Percentiles rank a stretch among this genome's conserved stretches.
Conservation (phyloP, 2,797 vertebrate genomes). For the Gambusia yucatana region DNA sequence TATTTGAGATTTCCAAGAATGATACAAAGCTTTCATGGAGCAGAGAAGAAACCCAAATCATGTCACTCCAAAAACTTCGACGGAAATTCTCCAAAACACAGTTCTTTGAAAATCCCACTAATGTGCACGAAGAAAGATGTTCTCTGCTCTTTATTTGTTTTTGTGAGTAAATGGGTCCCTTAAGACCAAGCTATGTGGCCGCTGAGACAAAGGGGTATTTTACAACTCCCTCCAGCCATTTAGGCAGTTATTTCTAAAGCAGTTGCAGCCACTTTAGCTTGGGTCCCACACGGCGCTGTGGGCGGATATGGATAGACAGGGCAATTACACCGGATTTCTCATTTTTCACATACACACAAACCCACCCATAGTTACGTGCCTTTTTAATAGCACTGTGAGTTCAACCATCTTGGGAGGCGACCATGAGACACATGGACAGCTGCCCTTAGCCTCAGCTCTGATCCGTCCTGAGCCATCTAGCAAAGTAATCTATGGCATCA, state of each 20-base stretch:
- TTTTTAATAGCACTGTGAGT: conserved; percentile 58
- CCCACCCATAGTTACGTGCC: conserved; percentile 26
- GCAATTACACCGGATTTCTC: conserved; percentile 70
- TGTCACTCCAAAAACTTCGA: conserved; percentile 43
- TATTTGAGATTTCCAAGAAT: conserved; percentile 53
- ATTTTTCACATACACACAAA: conserved; percentile 33
- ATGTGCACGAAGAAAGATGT: conserved; percentile 58
- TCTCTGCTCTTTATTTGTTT: conserved; percentile 64
- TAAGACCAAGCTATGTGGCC: conserved; percentile 58
- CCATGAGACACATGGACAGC: conserved; percentile 12
- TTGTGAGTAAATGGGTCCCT: conserved; percentile 72
- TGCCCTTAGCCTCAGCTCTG: conserved; percentile 53
- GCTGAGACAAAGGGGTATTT: conserved; percentile 75
- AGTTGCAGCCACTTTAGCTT: conserved; percentile 69
- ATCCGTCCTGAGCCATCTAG: conserved; percentile 37
- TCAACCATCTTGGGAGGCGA: conserved; percentile 53
- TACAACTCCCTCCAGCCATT: conserved; percentile 71
- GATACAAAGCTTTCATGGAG: conserved; percentile 50
- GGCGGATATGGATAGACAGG: conserved; percentile 73
- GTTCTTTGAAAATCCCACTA: conserved; percentile 50
- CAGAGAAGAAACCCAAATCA: conserved; percentile 50
- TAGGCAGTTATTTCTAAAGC: conserved; percentile 71
- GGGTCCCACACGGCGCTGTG: conserved; percentile 71
- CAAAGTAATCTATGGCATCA: conserved; percentile 59
- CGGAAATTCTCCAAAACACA: conserved; percentile 20